Conservation (phyloP, 2,797 vertebrate species). For the Anguilla marmorata region DNA sequence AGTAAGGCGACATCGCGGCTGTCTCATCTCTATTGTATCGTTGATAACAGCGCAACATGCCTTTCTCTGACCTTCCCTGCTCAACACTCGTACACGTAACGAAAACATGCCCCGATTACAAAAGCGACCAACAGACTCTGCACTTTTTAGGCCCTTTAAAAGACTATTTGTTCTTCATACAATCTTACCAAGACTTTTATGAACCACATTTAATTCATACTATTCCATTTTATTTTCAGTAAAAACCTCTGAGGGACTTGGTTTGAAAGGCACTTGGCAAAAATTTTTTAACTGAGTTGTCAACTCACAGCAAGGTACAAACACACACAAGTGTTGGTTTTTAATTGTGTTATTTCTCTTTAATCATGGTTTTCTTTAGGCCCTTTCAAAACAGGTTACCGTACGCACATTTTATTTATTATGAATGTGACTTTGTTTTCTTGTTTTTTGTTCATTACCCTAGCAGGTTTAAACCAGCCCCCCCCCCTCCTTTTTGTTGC, state of each 20-base stretch:
- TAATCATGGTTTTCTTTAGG: background rate
- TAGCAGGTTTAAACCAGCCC: too few relatives aligned
- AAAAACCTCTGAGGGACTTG: background rate
- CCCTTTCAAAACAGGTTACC: background rate
- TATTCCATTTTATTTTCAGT: background rate
- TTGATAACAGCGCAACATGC: background rate
- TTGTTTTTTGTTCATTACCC: too few relatives aligned
- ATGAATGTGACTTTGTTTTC: too few relatives aligned
- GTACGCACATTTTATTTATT: too few relatives aligned
- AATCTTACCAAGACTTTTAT: background rate
- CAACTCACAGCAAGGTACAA: background rate
- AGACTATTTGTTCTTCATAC: background rate
- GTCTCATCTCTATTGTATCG: background rate
- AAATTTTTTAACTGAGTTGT: background rate
- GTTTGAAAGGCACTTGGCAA: background rate
- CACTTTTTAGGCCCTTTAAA: background rate
- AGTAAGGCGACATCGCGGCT: background rate
- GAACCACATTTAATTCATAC: background rate
- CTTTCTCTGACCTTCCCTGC: background rate
- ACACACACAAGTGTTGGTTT: background rate
- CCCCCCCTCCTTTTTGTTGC: too few relatives aligned
- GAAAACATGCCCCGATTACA: background rate
- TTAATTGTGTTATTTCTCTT: background rate
- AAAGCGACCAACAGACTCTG: background rate
- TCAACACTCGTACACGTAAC: background rate